Evolutionary conservation across 2,888 invertebrate species (phyloP).

Genomic region (Atrina japonica): DNA sequence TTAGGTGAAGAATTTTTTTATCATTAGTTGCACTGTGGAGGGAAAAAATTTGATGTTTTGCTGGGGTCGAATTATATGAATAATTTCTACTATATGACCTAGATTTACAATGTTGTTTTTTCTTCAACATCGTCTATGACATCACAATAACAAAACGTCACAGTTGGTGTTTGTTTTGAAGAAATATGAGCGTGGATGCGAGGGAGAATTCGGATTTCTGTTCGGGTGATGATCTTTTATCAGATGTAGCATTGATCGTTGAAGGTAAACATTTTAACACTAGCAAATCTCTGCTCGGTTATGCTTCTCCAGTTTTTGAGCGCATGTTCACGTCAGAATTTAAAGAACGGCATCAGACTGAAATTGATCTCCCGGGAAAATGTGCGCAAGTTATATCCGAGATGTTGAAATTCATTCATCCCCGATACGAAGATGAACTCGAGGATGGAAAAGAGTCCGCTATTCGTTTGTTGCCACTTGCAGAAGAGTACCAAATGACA

Average conservation of each 20-base stretch:
- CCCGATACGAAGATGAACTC: conserved; percentile 49
- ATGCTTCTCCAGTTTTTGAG: conserved; percentile 58
- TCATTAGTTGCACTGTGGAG: no score
- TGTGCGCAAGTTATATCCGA: conserved; percentile 47
- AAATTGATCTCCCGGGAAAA: conserved; percentile 53
- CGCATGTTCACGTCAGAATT: conserved; percentile 60
- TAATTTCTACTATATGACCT: no score
- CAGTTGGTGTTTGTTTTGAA: no score
- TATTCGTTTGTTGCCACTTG: conserved; percentile 51
- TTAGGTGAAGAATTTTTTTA: no score
- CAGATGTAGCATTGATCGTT: conserved; percentile 47
- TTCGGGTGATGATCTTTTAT: conserved; percentile 2
- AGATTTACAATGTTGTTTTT: no score
- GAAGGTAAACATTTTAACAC: conserved; percentile 47
- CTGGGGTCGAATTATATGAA: no score
- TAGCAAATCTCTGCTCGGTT: conserved; percentile 52
- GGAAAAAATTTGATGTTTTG: no score
- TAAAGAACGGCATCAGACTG: conserved; percentile 51
- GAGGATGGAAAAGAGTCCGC: conserved; percentile 41
- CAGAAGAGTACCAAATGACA: conserved; percentile 58
- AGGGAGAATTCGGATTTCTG: no score
- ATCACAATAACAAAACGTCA: no score
- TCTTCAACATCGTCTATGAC: no score
- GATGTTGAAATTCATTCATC: conserved; percentile 54
- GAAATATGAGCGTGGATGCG: no score